These are phyloP conservation scores for Dolichomitus sp. DNA, from an alignment of 2,888 invertebrate species.

Conservation along the genomic window DNA sequence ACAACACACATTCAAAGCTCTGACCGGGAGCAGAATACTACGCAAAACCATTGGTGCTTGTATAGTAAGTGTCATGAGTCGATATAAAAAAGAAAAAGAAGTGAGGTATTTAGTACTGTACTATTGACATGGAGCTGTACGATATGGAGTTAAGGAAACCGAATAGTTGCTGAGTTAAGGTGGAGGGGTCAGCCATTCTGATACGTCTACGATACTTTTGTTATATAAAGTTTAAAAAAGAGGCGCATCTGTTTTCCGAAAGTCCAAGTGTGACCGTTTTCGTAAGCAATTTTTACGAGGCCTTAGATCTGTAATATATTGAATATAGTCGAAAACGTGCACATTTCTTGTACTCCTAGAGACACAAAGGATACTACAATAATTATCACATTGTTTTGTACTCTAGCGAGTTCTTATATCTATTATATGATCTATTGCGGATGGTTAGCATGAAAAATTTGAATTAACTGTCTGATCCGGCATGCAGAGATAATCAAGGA, in stretches of 20 bases:
- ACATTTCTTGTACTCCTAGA: conserved; percentile 23
- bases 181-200: conserved; percentile 32
- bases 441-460: too few relatives aligned
- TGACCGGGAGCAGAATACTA: too few relatives aligned
- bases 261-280: conserved; percentile 15
- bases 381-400: too few relatives aligned
- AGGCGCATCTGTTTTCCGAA: conserved; percentile 21
- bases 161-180: conserved; percentile 26
- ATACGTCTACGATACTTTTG: conserved; percentile 11
- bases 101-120: conserved; percentile 26
- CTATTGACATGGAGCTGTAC: conserved; percentile 34
- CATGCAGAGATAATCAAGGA: too few relatives aligned
- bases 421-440: too few relatives aligned
- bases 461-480: too few relatives aligned
- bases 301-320: conserved; percentile 28
- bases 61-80: background rate
- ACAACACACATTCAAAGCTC: too few relatives aligned
- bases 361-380: too few relatives aligned
- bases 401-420: too few relatives aligned
- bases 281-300: conserved; percentile 27
- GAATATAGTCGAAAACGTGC: conserved; percentile 9
- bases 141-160: conserved; percentile 23
- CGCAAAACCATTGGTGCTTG: conserved; percentile 1
- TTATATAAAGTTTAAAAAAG: conserved; percentile 27
- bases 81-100: conserved; percentile 11